Conservation (phyloP, 2,797 vertebrate genomes). For the Gephyroberyx darwinii region DNA sequence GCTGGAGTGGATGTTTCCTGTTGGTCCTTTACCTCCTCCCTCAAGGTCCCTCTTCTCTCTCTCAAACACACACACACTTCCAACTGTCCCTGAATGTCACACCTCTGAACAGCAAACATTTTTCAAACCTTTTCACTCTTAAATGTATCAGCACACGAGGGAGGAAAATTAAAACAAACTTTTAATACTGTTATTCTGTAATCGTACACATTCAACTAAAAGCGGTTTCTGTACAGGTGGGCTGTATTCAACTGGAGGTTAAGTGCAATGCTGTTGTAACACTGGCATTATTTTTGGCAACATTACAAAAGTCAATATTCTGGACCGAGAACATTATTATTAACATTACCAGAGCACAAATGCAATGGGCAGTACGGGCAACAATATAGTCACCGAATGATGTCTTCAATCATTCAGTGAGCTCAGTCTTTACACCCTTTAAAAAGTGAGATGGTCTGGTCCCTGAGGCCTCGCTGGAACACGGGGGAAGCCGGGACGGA, state of each 20-base stretch:
- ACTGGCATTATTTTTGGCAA: slow-evolving; percentile 26
- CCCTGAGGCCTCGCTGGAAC: slow-evolving; percentile 39
- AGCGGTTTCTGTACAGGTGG: slow-evolving; percentile 23
- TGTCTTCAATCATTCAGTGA: slow-evolving; percentile 4
- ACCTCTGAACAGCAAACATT: too few relatives aligned
- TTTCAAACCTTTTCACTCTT: not conserved
- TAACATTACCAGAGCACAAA: slow-evolving; percentile 14
- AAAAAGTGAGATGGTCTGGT: slow-evolving; percentile 7
- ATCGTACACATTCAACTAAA: slow-evolving; percentile 51
- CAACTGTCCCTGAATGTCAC: not conserved
- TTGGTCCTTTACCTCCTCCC: not conserved
- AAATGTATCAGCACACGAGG: not conserved
- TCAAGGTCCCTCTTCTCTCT: not conserved
- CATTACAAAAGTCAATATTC: slow-evolving; percentile 44
- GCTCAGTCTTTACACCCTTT: slow-evolving; percentile 23
- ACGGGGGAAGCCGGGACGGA: slow-evolving; percentile 8
- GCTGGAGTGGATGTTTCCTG: slow-evolving; percentile 8
- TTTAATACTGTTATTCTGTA: slow-evolving; percentile 63
- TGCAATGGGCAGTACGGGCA: not conserved
- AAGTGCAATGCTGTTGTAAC: slow-evolving; percentile 59
- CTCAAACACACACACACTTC: not conserved
- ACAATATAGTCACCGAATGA: not conserved
- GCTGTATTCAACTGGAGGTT: slow-evolving; percentile 37
- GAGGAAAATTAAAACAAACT: not conserved
- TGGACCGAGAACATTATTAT: slow-evolving; percentile 37